phyloP scores from a whole-genome alignment of 2,113 vertebrate genomes.

The Camelus bactrianus region DNA sequence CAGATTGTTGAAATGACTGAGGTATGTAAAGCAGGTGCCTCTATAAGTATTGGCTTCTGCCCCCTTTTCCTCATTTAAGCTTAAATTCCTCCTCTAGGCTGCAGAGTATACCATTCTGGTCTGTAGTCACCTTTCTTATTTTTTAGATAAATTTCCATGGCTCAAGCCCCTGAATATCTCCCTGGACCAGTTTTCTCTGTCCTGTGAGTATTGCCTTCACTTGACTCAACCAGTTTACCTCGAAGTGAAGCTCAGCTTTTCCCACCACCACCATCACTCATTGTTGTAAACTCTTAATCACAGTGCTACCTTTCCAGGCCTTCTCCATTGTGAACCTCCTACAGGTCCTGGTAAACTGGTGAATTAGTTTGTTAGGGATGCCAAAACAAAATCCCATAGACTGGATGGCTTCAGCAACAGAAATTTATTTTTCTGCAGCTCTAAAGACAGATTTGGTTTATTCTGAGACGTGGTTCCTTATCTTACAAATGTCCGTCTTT shows the following conservation, averaged over 20 bases:
- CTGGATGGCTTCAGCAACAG: neutral
- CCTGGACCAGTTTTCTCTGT: neutral
- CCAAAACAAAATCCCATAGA: neutral
- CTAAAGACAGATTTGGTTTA: neutral
- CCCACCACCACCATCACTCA: neutral
- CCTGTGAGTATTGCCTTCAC: neutral
- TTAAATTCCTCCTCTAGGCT: neutral
- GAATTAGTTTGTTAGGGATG: neutral
- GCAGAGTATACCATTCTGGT: neutral
- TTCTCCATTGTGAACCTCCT: neutral
- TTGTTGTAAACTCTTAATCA: neutral
- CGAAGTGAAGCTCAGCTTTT: neutral
- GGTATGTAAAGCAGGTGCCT: neutral
- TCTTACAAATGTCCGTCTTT: neutral
- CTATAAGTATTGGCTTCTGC: neutral
- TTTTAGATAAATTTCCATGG: neutral
- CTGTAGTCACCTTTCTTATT: neutral
- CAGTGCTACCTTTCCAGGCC: neutral
- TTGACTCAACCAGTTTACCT: neutral
- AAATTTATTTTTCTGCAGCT: neutral
- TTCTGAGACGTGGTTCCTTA: neutral
- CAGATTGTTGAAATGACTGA: neutral
- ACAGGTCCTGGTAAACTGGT: neutral
- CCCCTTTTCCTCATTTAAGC: slow-evolving; percentile 27
- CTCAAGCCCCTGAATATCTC: neutral